phyloP scores from a whole-genome alignment of 2,113 vertebrate species.

The Rhynchomys soricoides region DNA sequence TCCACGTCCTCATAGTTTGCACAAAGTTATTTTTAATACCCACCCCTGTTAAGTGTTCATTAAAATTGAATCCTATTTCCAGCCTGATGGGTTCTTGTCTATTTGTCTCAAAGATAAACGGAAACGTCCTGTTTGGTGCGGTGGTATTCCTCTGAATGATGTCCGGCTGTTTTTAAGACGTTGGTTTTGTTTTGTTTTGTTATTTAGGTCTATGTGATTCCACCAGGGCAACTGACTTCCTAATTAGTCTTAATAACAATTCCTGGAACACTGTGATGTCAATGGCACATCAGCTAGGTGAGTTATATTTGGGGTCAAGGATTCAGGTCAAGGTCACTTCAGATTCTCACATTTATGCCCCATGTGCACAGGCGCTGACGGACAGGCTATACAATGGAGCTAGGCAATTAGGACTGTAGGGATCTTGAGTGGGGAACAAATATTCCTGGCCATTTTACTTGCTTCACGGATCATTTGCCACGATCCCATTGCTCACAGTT shows the following conservation, averaged over 20 bases:
- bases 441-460: neutral
- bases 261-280: slow-evolving; percentile 87
- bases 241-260: slow-evolving; percentile 89
- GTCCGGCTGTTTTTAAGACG: slow-evolving; percentile 6
- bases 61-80: slow-evolving; percentile 40
- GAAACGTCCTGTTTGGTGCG: slow-evolving; percentile 32
- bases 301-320: slow-evolving; percentile 1
- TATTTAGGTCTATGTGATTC: slow-evolving; percentile 86
- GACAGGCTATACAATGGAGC: neutral
- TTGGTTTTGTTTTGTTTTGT: slow-evolving; percentile 50
- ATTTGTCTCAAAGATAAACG: slow-evolving; percentile 16
- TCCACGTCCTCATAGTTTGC: slow-evolving; percentile 57
- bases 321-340: neutral
- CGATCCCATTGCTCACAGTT: neutral
- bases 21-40: slow-evolving; percentile 63
- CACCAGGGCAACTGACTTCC: slow-evolving; percentile 91
- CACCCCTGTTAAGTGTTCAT: neutral
- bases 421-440: neutral
- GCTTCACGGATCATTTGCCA: neutral
- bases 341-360: neutral
- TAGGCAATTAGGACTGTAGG: neutral
- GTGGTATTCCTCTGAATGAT: slow-evolving; percentile 11
- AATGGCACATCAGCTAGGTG: slow-evolving; percentile 89
- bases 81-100: slow-evolving; percentile 47
- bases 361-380: neutral